Conservation (phyloP, 92 coral and sea anemone genomes). For the Meandrina meandrites region DNA sequence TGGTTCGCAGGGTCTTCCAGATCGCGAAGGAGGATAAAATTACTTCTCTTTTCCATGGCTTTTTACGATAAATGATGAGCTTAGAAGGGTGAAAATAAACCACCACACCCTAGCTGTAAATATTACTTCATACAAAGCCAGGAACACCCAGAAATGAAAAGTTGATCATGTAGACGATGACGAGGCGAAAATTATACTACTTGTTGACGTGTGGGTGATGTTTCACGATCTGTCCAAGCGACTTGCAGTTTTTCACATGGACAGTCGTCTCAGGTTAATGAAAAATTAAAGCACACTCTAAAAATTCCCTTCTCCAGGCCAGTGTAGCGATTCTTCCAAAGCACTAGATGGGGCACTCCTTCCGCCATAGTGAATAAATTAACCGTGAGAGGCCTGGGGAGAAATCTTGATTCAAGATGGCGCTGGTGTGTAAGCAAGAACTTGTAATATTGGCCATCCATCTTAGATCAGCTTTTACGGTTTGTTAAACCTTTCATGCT, state of each 20-base stretch:
- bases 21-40: conserved; percentile 61
- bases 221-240: background rate
- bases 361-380: conserved; percentile 57
- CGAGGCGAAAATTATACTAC: background rate
- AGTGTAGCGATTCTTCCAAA: background rate
- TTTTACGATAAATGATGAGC: background rate
- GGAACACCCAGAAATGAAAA: background rate
- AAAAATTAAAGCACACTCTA: background rate
- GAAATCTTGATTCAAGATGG: conserved; percentile 33
- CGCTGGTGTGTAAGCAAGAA: conserved; percentile 1
- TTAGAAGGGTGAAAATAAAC: background rate
- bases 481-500: background rate
- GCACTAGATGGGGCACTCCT: conserved; percentile 15
- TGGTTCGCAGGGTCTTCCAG: conserved; percentile 58
- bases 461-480: background rate
- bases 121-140: background rate
- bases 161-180: background rate
- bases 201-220: background rate
- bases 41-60: conserved; percentile 34
- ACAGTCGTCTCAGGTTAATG: no score
- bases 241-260: background rate
- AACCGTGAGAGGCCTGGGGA: conserved; percentile 22
- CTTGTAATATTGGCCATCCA: background rate
- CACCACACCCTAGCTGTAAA: conserved; percentile 34
- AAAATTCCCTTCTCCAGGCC: background rate